Conservation (phyloP, 2,113 vertebrate genomes). For the Piaya cayana region DNA sequence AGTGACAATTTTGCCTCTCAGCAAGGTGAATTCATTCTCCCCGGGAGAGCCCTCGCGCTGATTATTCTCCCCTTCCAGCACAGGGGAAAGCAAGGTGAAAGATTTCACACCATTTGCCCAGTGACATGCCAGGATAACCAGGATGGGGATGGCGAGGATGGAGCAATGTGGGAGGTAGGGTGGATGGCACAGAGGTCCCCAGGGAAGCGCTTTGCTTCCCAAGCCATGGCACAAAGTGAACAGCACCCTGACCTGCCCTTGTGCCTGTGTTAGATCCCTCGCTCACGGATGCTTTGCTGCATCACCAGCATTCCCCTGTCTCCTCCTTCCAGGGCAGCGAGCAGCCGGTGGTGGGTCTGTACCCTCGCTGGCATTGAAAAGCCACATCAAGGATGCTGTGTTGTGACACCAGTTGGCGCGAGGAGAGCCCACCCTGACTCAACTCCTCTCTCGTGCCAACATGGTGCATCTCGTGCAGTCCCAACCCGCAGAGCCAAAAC, state of each 20-base stretch:
- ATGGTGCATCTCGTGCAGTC: not conserved
- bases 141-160: rapidly evolving
- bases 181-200: not conserved
- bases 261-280: not conserved
- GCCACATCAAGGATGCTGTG: not conserved
- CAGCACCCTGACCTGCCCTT: not conserved
- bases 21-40: conserved; percentile 18
- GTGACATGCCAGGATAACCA: rapidly evolving
- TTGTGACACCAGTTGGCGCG: not conserved
- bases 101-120: not conserved
- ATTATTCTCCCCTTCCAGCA: not conserved
- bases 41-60: not conserved
- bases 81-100: not conserved
- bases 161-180: not conserved
- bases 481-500: not conserved
- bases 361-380: not conserved
- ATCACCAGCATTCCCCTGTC: not conserved
- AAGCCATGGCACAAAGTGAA: not conserved
- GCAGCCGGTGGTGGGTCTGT: rapidly evolving
- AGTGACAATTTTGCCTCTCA: not conserved
- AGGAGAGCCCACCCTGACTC: not conserved
- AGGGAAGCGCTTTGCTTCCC: not conserved
- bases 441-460: not conserved
- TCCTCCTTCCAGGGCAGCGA: not conserved
- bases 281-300: not conserved